Percentiles rank a stretch among this genome's conserved stretches.
phyloP scores from a whole-genome alignment of 2,797 vertebrate genomes.

The Austrolebias charrua region DNA sequence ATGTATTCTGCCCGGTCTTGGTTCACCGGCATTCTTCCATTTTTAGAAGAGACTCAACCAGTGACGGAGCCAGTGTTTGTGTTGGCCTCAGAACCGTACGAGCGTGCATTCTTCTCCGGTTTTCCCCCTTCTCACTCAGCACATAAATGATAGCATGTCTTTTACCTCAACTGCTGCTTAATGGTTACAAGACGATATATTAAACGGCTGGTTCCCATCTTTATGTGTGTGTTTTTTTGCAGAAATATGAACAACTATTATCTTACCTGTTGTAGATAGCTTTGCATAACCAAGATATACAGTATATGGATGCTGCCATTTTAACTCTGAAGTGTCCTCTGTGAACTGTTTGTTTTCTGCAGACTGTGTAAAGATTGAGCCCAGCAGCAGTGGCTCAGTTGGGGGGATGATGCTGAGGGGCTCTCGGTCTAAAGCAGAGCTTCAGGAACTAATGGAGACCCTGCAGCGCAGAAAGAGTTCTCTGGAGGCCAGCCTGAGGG shows the following conservation, averaged over 20 bases:
- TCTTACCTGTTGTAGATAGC: too few species aligned
- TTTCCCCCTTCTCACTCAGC: slow-evolving; percentile 65
- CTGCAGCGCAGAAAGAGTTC: slow-evolving; percentile 89
- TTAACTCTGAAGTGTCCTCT: slow-evolving; percentile 5
- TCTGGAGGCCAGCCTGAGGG: slow-evolving; percentile 89
- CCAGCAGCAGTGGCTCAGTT: slow-evolving; percentile 67
- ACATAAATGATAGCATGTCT: slow-evolving; percentile 40
- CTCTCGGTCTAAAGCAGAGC: slow-evolving; percentile 79
- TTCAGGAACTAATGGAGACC: slow-evolving; percentile 90
- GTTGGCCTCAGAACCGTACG: slow-evolving; percentile 69
- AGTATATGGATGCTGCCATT: too few species aligned
- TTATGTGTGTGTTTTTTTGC: too few species aligned
- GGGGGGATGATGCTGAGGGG: slow-evolving; percentile 69
- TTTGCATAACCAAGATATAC: too few species aligned
- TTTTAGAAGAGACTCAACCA: slow-evolving; percentile 75
- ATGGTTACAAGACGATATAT: slow-evolving; percentile 29
- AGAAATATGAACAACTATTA: too few species aligned
- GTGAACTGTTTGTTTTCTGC: slow-evolving; percentile 42
- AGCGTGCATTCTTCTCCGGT: slow-evolving; percentile 65
- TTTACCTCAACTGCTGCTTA: slow-evolving; percentile 34
- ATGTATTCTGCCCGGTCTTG: slow-evolving; percentile 58
- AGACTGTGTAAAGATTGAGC: slow-evolving; percentile 87
- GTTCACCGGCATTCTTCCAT: slow-evolving; percentile 72
- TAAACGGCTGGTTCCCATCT: neutral
- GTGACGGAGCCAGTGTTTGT: slow-evolving; percentile 74